Percentiles rank a stretch among this genome's conserved stretches.
Evolutionary conservation across 2,888 invertebrate species (phyloP).

Genomic region (Luperina testacea): DNA sequence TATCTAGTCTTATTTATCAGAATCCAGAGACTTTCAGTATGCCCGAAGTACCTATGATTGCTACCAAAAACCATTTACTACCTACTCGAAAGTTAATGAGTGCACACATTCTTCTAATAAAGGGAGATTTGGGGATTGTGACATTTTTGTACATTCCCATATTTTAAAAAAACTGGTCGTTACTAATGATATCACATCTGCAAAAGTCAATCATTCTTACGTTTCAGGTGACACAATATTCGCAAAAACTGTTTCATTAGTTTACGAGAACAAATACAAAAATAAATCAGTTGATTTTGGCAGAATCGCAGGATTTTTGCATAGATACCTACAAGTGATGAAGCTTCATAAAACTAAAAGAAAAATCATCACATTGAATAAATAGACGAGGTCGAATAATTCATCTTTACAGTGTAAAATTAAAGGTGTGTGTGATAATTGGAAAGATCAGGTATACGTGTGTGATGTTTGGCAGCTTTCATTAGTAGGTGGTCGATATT

Average conservation of each 20-base stretch:
- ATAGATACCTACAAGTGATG: constrained; percentile 4
- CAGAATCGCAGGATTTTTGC: constrained; percentile 15
- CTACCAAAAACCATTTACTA: background rate
- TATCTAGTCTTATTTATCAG: no score
- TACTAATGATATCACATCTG: background rate
- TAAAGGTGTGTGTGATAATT: constrained; percentile 52
- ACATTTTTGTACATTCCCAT: background rate
- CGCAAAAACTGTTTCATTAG: constrained; percentile 36
- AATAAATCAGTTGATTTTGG: constrained; percentile 47
- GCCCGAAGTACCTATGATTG: no score
- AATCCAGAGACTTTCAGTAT: no score
- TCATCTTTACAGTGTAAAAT: constrained; percentile 24
- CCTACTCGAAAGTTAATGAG: background rate
- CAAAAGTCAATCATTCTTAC: constrained; percentile 3
- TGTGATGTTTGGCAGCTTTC: constrained; percentile 73
- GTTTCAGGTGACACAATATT: constrained; percentile 31
- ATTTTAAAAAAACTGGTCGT: background rate
- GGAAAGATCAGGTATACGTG: constrained; percentile 59
- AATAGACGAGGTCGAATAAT: constrained; percentile 32
- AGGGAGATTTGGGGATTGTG: background rate
- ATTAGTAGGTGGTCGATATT: constrained; percentile 83
- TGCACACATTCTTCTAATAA: background rate
- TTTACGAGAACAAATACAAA: constrained; percentile 41
- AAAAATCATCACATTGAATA: constrained; percentile 11
- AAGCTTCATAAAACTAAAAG: constrained; percentile 29